These are phyloP conservation scores for Dioctria linearis DNA, from an alignment of 2,888 invertebrate species.

Conservation along the genomic window DNA sequence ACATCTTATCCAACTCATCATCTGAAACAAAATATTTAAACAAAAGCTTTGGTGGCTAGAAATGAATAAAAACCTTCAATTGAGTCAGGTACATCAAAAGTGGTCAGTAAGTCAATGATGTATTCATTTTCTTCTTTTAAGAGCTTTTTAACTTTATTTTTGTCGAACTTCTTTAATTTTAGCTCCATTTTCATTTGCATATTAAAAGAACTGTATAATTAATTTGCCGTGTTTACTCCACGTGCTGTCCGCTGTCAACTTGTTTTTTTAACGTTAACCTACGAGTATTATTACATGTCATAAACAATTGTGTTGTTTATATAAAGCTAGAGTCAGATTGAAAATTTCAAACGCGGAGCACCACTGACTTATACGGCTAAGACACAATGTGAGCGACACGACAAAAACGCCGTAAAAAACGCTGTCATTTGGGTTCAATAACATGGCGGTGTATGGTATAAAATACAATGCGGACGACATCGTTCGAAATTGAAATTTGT, in stretches of 20 bases:
- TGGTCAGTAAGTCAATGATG: slow-evolving; percentile 65
- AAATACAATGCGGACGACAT: too few species aligned
- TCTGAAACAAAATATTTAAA: slow-evolving; percentile 54
- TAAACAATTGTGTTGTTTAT: too few species aligned
- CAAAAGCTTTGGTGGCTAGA: neutral
- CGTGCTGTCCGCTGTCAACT: neutral
- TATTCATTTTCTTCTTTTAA: slow-evolving; percentile 63
- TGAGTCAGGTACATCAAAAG: slow-evolving; percentile 68
- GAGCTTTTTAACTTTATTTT: slow-evolving; percentile 57
- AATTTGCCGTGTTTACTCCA: neutral
- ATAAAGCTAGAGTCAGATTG: too few species aligned
- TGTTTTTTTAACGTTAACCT: neutral
- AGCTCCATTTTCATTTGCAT: slow-evolving; percentile 32
- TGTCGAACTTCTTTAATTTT: slow-evolving; percentile 57
- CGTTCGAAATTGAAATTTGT: too few species aligned
- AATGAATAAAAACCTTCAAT: slow-evolving; percentile 64
- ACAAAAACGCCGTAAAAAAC: too few species aligned
- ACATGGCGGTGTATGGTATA: too few species aligned
- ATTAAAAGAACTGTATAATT: neutral
- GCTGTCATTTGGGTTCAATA: too few species aligned
- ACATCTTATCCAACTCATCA: slow-evolving; percentile 63
- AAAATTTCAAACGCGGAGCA: too few species aligned
- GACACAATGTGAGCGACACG: too few species aligned
- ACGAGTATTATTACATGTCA: too few species aligned
- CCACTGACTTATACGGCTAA: too few species aligned